Base-by-base conservation (phyloP, 2,113 vertebrate species). In the Mesembrinibis cayennensis region DNA sequence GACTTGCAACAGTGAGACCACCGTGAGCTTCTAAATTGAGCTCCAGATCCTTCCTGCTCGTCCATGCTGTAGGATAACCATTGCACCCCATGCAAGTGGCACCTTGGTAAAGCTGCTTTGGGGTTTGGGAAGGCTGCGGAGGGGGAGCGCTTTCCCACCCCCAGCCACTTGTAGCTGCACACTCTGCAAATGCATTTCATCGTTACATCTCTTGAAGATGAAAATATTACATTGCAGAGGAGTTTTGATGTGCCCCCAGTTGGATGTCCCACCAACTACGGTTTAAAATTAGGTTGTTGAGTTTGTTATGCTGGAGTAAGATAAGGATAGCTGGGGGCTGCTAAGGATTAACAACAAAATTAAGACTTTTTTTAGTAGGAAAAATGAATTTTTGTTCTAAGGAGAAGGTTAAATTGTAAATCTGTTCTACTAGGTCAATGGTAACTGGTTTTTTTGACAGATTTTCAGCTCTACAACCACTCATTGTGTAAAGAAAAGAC, bases 21-120 rank as follows among this genome's bases (percentile, higher is more conserved):
- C 4, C 1, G 1, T 9, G 18, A 45, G 27, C 20, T 77, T 55
- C 45, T 34, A 26, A 38, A 50, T 10, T 38, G 56, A 66, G 10
- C 52, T 65, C 55, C 26, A 26, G 9, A 72, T 52, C 61, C 16
- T 22, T 59, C 26, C n/a, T 22, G 40, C 62, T 70, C 16, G 32
- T 29, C 32, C 23, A 1, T 32, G 29, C 32, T n/a, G 7, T 80
- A 8, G 50, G 58, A 6, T 61, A 10, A 40, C n/a, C 25, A 5
- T 7, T 21, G 32, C 22, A 20, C 16, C 21, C 3, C 32, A 2
- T 4, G n/a, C 9, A 4, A 1, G 1, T 19, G 36, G 25, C 40
- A 17, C 21, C 47, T 25, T 50, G 13, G 22, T 50, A 59, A 40
- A 52, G 58, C 76, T 38, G 34, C 36, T 69, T 1, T 52, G 29